Conservation (phyloP, 2,888 invertebrate genomes). For the Stenurella melanura region DNA sequence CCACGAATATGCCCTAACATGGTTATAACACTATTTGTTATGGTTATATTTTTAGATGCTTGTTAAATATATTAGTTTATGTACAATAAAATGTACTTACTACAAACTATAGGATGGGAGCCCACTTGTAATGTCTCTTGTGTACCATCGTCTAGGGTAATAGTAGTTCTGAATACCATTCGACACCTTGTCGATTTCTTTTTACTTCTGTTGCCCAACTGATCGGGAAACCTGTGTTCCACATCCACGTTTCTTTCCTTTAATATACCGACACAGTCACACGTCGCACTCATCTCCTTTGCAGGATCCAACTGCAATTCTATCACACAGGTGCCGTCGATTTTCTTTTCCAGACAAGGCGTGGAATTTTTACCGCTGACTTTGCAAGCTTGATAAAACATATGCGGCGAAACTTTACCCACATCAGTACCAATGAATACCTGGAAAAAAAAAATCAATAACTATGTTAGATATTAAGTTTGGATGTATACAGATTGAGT, state of each 20-base stretch:
- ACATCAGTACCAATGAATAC: slow-evolving; percentile 95
- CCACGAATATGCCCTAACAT: no score
- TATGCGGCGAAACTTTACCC: slow-evolving; percentile 93
- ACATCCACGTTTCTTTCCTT: slow-evolving; percentile 98
- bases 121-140: slow-evolving; percentile 90
- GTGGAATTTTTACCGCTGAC: slow-evolving; percentile 98
- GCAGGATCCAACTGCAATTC: slow-evolving; percentile 93
- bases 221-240: slow-evolving; percentile 90
- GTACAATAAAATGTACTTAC: slow-evolving; percentile 77
- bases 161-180: slow-evolving; percentile 93
- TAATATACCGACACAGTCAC: slow-evolving; percentile 98
- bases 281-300: slow-evolving; percentile 93
- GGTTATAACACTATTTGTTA: no score
- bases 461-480: no score
- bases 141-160: slow-evolving; percentile 85
- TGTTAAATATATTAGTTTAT: not conserved
- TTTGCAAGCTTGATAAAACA: slow-evolving; percentile 98
- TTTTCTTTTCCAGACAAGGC: slow-evolving; percentile 90
- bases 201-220: slow-evolving; percentile 86
- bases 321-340: slow-evolving; percentile 96
- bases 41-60: not conserved
- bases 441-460: slow-evolving; percentile 65
- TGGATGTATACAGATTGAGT: no score
- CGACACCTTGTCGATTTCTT: slow-evolving; percentile 96
- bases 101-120: slow-evolving; percentile 94